Evolutionary conservation across 2,888 invertebrate species (phyloP).

Genomic region (Pedicia rivosa): DNA sequence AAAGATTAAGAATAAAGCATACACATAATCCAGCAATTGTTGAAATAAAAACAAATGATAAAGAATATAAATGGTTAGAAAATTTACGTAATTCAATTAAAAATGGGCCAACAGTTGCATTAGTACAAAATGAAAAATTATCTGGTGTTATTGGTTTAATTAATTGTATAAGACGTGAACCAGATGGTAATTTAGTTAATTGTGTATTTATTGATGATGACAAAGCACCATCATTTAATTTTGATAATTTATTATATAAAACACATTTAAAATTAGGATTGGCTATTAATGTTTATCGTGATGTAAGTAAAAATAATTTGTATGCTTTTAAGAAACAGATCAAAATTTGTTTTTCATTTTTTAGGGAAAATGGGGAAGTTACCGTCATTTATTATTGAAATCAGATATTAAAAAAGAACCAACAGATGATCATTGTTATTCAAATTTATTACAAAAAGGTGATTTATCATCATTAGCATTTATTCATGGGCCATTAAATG

Average conservation of each 20-base stretch:
- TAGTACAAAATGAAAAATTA: slow-evolving; percentile 46
- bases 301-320: slow-evolving; percentile 24
- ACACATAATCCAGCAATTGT: slow-evolving; percentile 16
- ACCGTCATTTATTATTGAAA: slow-evolving; percentile 56
- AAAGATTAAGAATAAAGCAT: slow-evolving; percentile 16
- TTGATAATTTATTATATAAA: slow-evolving; percentile 45
- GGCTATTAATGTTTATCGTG: slow-evolving; percentile 57
- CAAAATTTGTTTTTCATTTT: neutral
- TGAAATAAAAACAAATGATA: slow-evolving; percentile 19
- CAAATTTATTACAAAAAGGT: slow-evolving; percentile 61
- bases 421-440: slow-evolving; percentile 49
- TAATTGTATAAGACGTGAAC: slow-evolving; percentile 71
- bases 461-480: slow-evolving; percentile 76
- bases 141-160: slow-evolving; percentile 79
- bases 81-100: slow-evolving; percentile 19
- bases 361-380: slow-evolving; percentile 48
- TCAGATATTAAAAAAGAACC: slow-evolving; percentile 32
- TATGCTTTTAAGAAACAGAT: neutral
- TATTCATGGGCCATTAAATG: slow-evolving; percentile 50
- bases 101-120: slow-evolving; percentile 29
- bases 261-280: slow-evolving; percentile 55
- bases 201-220: slow-evolving; percentile 47
- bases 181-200: slow-evolving; percentile 46
- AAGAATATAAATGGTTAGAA: slow-evolving; percentile 22
- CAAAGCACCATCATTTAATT: slow-evolving; percentile 47